Evolutionary conservation across 2,113 vertebrate genomes (phyloP), one percentile per base, ranked within the genome.

Genomic region (Thomomys bottae): DNA sequence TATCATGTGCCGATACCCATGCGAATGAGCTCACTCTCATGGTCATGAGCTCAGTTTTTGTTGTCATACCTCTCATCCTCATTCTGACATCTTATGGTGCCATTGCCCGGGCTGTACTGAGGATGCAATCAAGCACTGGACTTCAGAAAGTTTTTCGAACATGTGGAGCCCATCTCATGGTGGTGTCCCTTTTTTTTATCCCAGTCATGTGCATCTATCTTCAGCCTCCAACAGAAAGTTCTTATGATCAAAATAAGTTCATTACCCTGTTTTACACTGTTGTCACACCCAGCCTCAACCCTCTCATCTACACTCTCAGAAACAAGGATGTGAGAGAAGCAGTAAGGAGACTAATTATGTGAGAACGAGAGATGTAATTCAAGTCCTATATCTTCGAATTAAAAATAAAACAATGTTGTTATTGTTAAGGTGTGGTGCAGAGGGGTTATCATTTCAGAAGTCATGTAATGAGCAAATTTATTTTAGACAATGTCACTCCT

Each of bases 121-220:
- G 59, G 59, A 61, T 61, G 59, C 21, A 61, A 26, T 61, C 59
- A 26, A 26, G 5, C 64, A 42, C 81, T 28, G 92, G 90, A 11
- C 82, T 92, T 15, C 64, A 30, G 75, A 96, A 93, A 89, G 87
- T 61, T 9, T 61, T 61, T 61, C 21, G 59, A 23, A 61, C 59
- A 61, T 61, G 59, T 61, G 59, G 59, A 64, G 38, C 94, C 30
- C 83, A 94, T 67, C 77, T 94, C 57, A 32, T 61, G 77, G 89
- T 92, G 6, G 91, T 92, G 3, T 75, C 75, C n/a, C 90, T 96
- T 9, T 89, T 94, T 85, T 94, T 92, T 42, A 88, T 88, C 32
- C 93, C 89, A 36, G 32, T 17, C 18, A 88, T 91, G 32, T 94
- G 84, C 32, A 72, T 88, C 57, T 92, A 88, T 75, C 79, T 90